Evolutionary conservation across 2,888 invertebrate species (phyloP), one percentile per base, ranked within the genome.

Genomic region (Frankliniella fusca): DNA sequence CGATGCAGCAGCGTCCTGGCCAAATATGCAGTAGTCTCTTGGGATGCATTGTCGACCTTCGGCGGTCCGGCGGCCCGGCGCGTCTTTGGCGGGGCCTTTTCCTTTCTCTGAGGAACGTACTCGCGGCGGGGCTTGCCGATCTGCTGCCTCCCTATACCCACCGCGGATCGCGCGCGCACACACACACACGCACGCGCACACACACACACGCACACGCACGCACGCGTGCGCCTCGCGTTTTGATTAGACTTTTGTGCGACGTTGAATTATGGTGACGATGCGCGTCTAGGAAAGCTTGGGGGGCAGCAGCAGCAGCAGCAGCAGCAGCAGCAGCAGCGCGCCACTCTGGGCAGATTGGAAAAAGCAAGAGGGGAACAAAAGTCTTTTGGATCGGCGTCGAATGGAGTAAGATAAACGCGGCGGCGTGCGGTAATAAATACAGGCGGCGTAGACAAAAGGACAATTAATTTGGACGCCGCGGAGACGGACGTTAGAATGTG

Each of bases 351-450:
- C n/a, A 76, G 70, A 27, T 76, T 76, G 70, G 70, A 76, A 27
- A 27, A 38, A 38, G 38, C 38, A 38, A 76, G 70, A 61, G 61
- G n/a, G 15, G 15, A 76, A 76, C 70, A 76, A 76, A 76, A 76
- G 70, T 76, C 10, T 12, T n/a, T 23, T n/a, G n/a, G 27, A 76
- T 76, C 70, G 70, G 70, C 23, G 70, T 70, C 23, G 70, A 76
- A 76, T 76, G 70, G 70, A 76, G 70, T 76, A 76, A 76, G 70
- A 76, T 76, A 76, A 76, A 76, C 70, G 23, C 70, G 27, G 23
- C 27, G 70, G 12, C 23, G 23, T 10, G 18, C 10, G 70, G 70
- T 27, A 76, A 76, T 76, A 76, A 76, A 76, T 76, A 76, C 70
- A 8, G 15, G 70, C 70, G 70, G 3, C 23, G 70, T 76, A 76